phyloP scores from a whole-genome alignment of 2,797 vertebrate species.

The Syncerus caffer region DNA sequence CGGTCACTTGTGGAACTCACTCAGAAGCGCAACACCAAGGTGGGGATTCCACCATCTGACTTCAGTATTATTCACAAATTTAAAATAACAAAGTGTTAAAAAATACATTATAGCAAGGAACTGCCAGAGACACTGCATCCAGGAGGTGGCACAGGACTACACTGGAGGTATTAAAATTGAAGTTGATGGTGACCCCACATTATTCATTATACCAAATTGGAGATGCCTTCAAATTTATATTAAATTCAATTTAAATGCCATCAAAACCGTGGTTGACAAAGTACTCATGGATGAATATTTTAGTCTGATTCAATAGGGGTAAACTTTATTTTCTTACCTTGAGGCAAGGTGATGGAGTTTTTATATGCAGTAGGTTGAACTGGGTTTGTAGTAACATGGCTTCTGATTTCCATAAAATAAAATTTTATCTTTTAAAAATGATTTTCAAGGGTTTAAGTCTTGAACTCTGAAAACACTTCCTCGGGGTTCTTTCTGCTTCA shows the following conservation, averaged over 20 bases:
- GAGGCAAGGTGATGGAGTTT: conserved; percentile 38
- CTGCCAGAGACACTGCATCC: neutral
- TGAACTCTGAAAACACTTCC: conserved; percentile 45
- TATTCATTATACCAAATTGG: conserved; percentile 57
- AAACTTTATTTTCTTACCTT: conserved; percentile 63
- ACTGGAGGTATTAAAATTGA: conserved; percentile 53
- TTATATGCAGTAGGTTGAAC: neutral
- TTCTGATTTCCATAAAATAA: conserved; percentile 58
- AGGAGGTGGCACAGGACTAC: neutral
- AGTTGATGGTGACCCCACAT: conserved; percentile 25
- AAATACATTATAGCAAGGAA: neutral
- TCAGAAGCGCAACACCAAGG: neutral
- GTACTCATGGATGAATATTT: conserved; percentile 63
- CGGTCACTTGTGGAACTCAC: neutral
- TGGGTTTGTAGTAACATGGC: conserved; percentile 47
- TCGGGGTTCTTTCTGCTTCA: conserved; percentile 18
- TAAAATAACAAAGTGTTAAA: conserved; percentile 23
- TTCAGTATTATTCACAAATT: conserved; percentile 37
- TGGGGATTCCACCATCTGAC: conserved; percentile 13
- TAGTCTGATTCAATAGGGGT: conserved; percentile 42
- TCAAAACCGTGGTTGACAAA: conserved; percentile 71
- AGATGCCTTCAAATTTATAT: conserved; percentile 63
- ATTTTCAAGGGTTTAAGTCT: conserved; percentile 30
- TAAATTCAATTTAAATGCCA: conserved; percentile 76
- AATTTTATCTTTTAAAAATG: conserved; percentile 57